Evolutionary conservation across 2,113 vertebrate genomes (phyloP).

Genomic region (Cacatua alba): DNA sequence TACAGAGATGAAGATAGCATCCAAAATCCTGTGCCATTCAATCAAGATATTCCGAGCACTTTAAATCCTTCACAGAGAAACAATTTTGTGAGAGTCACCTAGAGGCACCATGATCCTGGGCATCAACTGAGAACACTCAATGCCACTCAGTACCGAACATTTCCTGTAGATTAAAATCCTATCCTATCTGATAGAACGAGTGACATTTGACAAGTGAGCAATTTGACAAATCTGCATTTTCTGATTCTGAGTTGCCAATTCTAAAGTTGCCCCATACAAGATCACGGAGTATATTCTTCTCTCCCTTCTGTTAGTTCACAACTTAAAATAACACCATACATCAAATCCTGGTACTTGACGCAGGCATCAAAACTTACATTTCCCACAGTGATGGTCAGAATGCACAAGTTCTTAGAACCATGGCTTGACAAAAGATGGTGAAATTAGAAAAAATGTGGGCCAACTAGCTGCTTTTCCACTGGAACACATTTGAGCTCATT

Average conservation of each 20-base stretch:
- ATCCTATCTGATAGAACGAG: neutral
- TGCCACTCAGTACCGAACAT: neutral
- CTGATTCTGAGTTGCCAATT: neutral
- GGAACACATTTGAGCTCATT: neutral
- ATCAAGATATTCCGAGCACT: neutral
- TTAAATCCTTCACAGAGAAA: neutral
- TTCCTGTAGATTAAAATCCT: neutral
- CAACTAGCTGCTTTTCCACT: neutral
- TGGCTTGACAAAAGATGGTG: neutral
- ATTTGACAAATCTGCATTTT: neutral
- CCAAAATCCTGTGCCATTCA: neutral
- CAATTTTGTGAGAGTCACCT: neutral
- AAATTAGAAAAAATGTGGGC: neutral
- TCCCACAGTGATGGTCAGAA: neutral
- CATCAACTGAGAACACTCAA: neutral
- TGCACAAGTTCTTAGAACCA: neutral
- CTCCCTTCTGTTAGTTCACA: neutral
- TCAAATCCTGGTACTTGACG: neutral
- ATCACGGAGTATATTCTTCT: neutral
- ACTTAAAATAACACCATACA: neutral
- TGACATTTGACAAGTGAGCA: neutral
- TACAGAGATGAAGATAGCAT: neutral
- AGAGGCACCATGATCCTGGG: neutral
- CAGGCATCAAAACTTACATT: neutral
- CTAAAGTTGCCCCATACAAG: neutral